These are phyloP conservation scores for Florisuga fusca DNA, from an alignment of 2,797 vertebrate genomes.

Conservation along the genomic window DNA sequence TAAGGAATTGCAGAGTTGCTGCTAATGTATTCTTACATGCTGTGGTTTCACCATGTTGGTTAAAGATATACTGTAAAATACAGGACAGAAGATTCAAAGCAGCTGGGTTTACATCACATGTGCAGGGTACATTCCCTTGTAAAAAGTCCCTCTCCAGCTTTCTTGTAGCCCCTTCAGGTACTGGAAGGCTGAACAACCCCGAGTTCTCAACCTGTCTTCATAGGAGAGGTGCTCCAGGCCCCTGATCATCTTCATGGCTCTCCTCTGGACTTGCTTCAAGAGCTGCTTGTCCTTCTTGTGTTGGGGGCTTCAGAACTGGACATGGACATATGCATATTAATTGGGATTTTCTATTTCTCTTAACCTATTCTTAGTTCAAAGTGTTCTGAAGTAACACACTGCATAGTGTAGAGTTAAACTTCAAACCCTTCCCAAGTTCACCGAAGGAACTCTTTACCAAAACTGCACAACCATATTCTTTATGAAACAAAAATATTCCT, in stretches of 20 bases:
- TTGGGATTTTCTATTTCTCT: not conserved
- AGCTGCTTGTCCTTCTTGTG: too few species aligned
- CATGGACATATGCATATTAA: not conserved
- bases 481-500: not conserved
- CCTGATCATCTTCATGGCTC: too few species aligned
- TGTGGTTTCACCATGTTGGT: not conserved
- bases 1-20: not conserved
- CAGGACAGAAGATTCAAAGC: not conserved
- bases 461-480: not conserved
- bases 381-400: not conserved
- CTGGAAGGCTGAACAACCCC: too few species aligned
- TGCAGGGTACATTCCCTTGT: not conserved
- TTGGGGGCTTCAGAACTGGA: too few species aligned
- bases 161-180: too few species aligned
- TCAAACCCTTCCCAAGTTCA: not conserved
- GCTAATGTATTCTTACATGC: not conserved
- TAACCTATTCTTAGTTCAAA: not conserved
- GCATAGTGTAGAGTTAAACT: not conserved
- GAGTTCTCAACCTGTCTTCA: too few species aligned
- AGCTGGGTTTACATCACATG: not conserved
- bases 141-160: too few species aligned
- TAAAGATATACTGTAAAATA: not conserved
- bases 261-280: too few species aligned
- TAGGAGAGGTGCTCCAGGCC: too few species aligned
- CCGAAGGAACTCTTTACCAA: not conserved